These are phyloP conservation scores for Silurus asotus DNA, from an alignment of 2,113 vertebrate species.

Conservation along the genomic window DNA sequence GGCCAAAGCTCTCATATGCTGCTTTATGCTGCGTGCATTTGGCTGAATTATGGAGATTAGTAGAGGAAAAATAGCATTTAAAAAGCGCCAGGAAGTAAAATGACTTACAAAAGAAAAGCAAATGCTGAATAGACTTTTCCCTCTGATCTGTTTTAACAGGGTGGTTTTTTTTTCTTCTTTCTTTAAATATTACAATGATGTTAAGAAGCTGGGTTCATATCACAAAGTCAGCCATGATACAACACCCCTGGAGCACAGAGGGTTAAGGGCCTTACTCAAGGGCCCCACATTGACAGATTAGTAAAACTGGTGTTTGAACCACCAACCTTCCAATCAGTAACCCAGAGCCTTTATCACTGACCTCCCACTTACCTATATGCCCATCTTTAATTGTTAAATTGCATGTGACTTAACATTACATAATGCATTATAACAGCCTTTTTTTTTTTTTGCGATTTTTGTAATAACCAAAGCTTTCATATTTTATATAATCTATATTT, in stretches of 20 bases:
- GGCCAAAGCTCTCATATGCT: constrained; percentile 31
- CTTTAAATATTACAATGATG: neutral
- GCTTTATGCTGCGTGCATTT: neutral
- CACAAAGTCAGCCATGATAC: no score
- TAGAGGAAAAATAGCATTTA: neutral
- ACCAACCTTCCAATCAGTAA: no score
- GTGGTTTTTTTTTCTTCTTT: neutral
- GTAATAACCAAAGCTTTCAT: neutral
- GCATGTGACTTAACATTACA: neutral
- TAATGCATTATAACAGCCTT: neutral
- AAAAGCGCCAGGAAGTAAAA: neutral
- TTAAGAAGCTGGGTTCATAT: no score
- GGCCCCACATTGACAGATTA: no score
- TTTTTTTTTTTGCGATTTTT: neutral
- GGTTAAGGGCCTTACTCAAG: no score
- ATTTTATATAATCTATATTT: neutral
- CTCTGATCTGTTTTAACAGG: no score
- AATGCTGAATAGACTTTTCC: neutral
- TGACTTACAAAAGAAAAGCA: neutral
- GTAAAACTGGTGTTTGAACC: no score
- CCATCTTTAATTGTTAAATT: no score
- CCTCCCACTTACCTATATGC: no score
- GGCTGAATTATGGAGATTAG: neutral
- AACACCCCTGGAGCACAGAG: no score
- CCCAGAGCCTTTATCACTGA: no score